Conservation (phyloP, 92 coral and sea anemone species). For the Zoanthus sociatus region DNA sequence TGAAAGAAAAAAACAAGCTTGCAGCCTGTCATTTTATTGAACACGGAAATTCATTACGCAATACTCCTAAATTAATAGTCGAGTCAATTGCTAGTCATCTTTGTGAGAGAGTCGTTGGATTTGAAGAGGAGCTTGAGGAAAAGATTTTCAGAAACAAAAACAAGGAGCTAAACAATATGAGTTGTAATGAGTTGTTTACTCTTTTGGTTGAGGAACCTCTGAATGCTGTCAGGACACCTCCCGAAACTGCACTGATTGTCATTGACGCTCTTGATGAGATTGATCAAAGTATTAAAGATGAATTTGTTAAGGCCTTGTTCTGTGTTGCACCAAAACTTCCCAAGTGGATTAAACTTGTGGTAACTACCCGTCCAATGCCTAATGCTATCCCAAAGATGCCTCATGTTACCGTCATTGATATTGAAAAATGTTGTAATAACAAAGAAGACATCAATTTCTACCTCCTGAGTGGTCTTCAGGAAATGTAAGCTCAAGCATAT, state of each 20-base stretch:
- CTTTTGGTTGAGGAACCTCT: constrained; percentile 34
- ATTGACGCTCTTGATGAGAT: constrained; percentile 20
- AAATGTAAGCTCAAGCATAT: not conserved
- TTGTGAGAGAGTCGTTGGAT: constrained; percentile 59
- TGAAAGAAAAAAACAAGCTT: too few relatives aligned
- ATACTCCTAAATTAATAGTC: constrained; percentile 63
- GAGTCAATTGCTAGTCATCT: constrained; percentile 75
- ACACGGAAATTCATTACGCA: not conserved
- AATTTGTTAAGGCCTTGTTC: constrained; percentile 31
- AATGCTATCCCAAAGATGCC: too few relatives aligned
- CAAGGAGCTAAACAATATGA: too few relatives aligned
- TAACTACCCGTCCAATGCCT: too few relatives aligned
- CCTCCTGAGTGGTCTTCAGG: constrained; percentile 1
- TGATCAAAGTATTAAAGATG: constrained; percentile 24
- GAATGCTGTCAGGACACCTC: not conserved
- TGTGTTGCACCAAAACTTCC: too few relatives aligned
- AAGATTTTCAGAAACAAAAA: too few relatives aligned
- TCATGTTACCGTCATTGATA: too few relatives aligned
- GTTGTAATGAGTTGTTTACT: constrained; percentile 7
- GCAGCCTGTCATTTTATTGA: too few relatives aligned
- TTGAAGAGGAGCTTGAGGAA: not conserved
- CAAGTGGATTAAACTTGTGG: too few relatives aligned
- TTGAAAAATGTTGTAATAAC: too few relatives aligned
- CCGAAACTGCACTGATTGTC: constrained; percentile 14
- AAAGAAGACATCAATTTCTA: not conserved